Evolutionary conservation across 1,140 invertebrate genomes (phyloP), one percentile per base, ranked within the genome.

Genomic region (Rhagoletis pomonella): DNA sequence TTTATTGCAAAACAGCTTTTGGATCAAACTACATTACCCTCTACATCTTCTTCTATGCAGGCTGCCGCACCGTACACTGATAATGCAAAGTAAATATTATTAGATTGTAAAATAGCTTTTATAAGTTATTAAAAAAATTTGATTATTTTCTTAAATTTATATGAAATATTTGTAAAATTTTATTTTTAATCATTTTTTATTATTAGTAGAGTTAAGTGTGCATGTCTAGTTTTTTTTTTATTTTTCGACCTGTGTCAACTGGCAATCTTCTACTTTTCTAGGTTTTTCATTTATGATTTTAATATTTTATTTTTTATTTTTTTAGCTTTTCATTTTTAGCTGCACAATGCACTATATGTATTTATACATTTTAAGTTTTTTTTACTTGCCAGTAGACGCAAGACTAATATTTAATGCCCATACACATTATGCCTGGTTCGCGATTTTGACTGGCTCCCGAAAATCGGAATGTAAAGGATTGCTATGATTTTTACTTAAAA

Each of bases 11-110:
- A 19, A 81, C 87, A 95, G 95, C 94, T 95, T 94, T 94, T 95
- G 94, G 95, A 95, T 93, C 94, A 94, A 93, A 91, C 94, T 69
- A 90, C 90, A 86, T 89, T 90, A 87, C 91, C 91, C 89, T 92
- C 91, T 90, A 90, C 90, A 91, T 92, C 91, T 90, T 92, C 92
- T 92, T 92, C 91, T 90, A 92, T 92, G 91, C 91, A 91, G 91
- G 92, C 92, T 88, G 90, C 92, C 89, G 92, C 94, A 92, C 93
- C 92, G 88, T 93, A 92, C 91, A 92, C 91, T 90, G 92, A 93
- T 90, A 92, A 92, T 93, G 92, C 92, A 93, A 93, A 93, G 95
- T 95, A 95, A 95, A 95, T 95, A 95, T 92, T 89, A 64, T 89
- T 92, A 90, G 90, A 91, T 89, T 87, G 87, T 87, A 81, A 81